phyloP scores from a whole-genome alignment of 2,797 vertebrate genomes.

The Pelodytes ibericus region DNA sequence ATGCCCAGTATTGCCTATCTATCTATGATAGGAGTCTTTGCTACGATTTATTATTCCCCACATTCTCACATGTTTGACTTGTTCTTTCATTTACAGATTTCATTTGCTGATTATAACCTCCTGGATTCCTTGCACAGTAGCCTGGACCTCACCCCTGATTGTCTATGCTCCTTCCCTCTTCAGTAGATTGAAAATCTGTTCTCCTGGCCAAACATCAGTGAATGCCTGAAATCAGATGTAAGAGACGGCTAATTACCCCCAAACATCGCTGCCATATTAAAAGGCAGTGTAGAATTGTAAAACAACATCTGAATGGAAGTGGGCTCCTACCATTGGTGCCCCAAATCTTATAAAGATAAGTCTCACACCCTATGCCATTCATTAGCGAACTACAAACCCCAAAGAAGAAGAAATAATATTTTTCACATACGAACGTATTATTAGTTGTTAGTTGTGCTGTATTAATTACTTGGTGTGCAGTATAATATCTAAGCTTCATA shows the following conservation, averaged over 20 bases:
- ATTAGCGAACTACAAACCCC: too few relatives aligned
- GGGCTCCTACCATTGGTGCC: too few relatives aligned
- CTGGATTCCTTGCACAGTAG: slow-evolving; percentile 71
- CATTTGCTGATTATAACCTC: slow-evolving; percentile 76
- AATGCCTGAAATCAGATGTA: slow-evolving; percentile 69
- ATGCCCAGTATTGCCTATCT: not conserved
- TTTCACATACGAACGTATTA: too few relatives aligned
- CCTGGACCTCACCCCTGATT: slow-evolving; percentile 64
- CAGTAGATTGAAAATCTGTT: slow-evolving; percentile 65
- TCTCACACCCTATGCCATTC: too few relatives aligned
- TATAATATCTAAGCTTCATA: too few relatives aligned
- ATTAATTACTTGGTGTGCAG: too few relatives aligned
- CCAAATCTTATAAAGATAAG: too few relatives aligned
- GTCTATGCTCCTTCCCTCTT: slow-evolving; percentile 67
- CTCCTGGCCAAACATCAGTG: slow-evolving; percentile 68
- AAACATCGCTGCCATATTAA: slow-evolving; percentile 26
- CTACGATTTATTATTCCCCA: not conserved
- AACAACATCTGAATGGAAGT: too few relatives aligned
- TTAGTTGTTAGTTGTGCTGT: too few relatives aligned
- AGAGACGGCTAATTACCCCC: slow-evolving; percentile 69
- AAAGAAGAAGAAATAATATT: too few relatives aligned
- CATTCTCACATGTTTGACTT: not conserved
- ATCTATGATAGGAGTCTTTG: not conserved
- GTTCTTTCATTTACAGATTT: slow-evolving; percentile 63
- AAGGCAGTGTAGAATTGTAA: too few relatives aligned